Base-by-base conservation (phyloP, 2,113 vertebrate species). In the Isichthys henryi region DNA sequence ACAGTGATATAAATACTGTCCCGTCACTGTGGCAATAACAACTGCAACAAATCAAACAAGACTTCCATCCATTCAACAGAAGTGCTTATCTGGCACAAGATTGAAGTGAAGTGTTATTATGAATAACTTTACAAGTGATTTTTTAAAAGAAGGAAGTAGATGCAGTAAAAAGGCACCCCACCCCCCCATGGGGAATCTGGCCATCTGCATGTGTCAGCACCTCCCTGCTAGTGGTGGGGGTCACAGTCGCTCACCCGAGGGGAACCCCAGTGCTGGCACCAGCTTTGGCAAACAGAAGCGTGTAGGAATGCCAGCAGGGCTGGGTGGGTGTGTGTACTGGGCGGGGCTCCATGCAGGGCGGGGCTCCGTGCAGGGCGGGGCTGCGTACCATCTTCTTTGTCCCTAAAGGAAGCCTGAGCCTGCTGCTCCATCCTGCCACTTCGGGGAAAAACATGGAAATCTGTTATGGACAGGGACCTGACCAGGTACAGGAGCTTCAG, bases 241-340 rank as follows among this genome's bases (percentile, higher is more conserved):
- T 74, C 83, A 87, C 89, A 49, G 50, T 43, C 23, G 35, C 53
- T 85, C 45, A 48, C 52, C 43, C 35, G 39, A 53, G 80, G 43
- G 82, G 83, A 89, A 84, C 82, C 45, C 62, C 80, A 87, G 88
- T 27, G 49, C 86, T 89, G 88, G 86, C 85, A 86, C 45, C 56
- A 70, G 31, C 82, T 84, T 80, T 86, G 53, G 27, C 21, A 66
- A 49, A 83, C 45, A 87, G 43, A 86, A 88, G 66, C 58, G 82
- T 50, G 46, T 88, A 50, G 77, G 53, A 56, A 84, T 84, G 89
- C 88, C 74, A 82, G 86, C 21, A 35, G 88, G 53, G 52, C 87
- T 88, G 88, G 11, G 58, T 48, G 70, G 77, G 53, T 39, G 50
- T 6, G n/a, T 50, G 85, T 66, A 31, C 19, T 86, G 88, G 84